phyloP scores from a whole-genome alignment of 2,888 invertebrate genomes.

The Poecilus cupreus region DNA sequence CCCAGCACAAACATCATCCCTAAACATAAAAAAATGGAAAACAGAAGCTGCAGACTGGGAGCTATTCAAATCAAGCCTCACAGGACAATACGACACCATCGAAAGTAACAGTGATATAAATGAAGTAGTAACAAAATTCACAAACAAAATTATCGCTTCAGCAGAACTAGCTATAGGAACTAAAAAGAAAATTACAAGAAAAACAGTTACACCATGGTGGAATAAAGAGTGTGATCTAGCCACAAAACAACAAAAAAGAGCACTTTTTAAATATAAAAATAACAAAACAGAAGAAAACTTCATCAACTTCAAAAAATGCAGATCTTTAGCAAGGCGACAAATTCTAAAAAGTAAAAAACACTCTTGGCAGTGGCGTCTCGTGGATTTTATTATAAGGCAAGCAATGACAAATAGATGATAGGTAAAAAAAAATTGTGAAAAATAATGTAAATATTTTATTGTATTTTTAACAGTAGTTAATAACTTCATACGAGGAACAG shows the following conservation, averaged over 20 bases:
- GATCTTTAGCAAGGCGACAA: background rate
- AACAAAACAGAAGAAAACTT: conserved; percentile 28
- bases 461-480: too few species aligned
- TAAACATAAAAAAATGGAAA: too few species aligned
- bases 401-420: too few species aligned
- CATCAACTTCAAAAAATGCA: background rate
- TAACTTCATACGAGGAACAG: too few species aligned
- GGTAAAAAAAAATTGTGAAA: too few species aligned
- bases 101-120: too few species aligned
- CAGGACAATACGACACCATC: too few species aligned
- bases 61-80: too few species aligned
- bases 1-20: background rate
- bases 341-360: background rate
- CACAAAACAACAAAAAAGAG: background rate
- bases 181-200: background rate
- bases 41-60: too few species aligned
- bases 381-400: too few species aligned
- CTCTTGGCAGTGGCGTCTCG: too few species aligned
- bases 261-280: background rate
- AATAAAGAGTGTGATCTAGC: background rate
- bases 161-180: background rate
- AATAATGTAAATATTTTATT: too few species aligned
- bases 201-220: conserved; percentile 18
- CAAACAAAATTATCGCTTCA: background rate
- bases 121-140: background rate